A percentile compares a stretch with the other conserved stretches of the same genome.
These are phyloP conservation scores for Megalurothrips usitatus DNA, from an alignment of 2,888 invertebrate species.

Conservation along the genomic window DNA sequence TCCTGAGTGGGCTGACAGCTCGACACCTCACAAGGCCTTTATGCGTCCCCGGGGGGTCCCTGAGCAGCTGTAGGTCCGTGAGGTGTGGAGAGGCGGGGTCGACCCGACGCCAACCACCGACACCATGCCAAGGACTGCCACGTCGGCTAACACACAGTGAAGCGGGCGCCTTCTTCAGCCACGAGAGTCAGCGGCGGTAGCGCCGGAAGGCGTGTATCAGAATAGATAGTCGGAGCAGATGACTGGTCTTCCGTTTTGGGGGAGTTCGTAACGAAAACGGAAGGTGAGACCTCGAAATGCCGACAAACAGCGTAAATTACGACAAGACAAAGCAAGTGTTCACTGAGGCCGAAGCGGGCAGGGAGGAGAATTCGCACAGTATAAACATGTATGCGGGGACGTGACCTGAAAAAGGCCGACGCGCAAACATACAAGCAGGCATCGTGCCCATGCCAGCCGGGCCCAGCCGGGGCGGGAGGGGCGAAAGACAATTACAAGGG, in stretches of 20 bases:
- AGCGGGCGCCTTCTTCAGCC: too few relatives aligned
- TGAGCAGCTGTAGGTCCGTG: background rate
- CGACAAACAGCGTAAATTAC: background rate
- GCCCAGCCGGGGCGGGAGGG: too few relatives aligned
- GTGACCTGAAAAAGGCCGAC: constrained; percentile 4
- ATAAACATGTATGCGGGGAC: constrained; percentile 16
- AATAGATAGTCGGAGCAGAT: too few relatives aligned
- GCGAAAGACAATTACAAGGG: constrained; percentile 12
- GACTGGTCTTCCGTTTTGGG: too few relatives aligned
- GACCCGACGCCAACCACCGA: too few relatives aligned
- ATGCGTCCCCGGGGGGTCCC: background rate
- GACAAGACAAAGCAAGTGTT: background rate
- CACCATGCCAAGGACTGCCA: too few relatives aligned
- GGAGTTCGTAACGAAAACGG: too few relatives aligned
- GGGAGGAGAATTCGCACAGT: background rate
- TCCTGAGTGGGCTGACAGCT: background rate
- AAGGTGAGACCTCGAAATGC: background rate
- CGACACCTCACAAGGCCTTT: background rate
- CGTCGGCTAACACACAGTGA: too few relatives aligned
- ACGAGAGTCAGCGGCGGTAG: too few relatives aligned
- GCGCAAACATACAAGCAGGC: background rate
- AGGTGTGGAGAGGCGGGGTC: too few relatives aligned
- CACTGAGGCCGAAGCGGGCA: background rate
- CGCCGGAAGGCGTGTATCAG: too few relatives aligned
- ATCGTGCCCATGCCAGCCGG: background rate